Evolutionary conservation across 35 echinoderm and acorn worm genomes (phyloP), one percentile per base, ranked within the genome.

Genomic region (Nesometra sesokonis): DNA sequence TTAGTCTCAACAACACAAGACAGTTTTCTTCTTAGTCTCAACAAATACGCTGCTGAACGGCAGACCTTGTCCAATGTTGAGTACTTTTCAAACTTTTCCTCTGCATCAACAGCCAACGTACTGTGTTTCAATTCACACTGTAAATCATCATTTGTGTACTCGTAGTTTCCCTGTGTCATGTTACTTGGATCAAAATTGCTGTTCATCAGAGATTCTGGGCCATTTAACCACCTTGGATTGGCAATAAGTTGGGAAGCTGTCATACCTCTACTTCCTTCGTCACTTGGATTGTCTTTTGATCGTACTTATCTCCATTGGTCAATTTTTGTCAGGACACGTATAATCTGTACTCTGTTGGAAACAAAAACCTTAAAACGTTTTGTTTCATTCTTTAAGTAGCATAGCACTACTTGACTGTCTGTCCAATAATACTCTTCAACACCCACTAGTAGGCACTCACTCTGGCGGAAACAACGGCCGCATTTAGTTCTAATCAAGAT

Each of bases 221-320:
- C 93, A 29, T 80, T 47, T 36, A 82, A 57, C 93, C 93, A 94
- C 7, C 32, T 36, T 33, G 19, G 30, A 67, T 83, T 39, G 11
- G 33, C n/a, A 30, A 33, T 23, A 30, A 93, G 31, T 35, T 85
- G 32, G 46, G 76, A 35, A 30, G 85, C 76, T 21, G n/a, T 82
- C 30, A 94, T 15, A 36, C 93, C 93, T 82, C 86, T 84, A 77
- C 86, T 91, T 35, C 78, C 86, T 78, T 91, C 52, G 43, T 94
- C 93, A 46, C 85, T 89, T 0, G 89, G 89, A 77, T 94, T 94
- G 15, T 80, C 76, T 11, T 88, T 79, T 35, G 92, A 86, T 2
- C 76, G 37, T 17, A 93, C 40, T 67, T 91, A 94, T 23, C 84
- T 80, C 85, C 93, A 94, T 32, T 94, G 93, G 17, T 84, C 82